A percentile compares a stretch with the other conserved stretches of the same genome.
These are phyloP conservation scores for Coranthus polyacanthus DNA, from an alignment of 2,797 vertebrate species.

Conservation along the genomic window DNA sequence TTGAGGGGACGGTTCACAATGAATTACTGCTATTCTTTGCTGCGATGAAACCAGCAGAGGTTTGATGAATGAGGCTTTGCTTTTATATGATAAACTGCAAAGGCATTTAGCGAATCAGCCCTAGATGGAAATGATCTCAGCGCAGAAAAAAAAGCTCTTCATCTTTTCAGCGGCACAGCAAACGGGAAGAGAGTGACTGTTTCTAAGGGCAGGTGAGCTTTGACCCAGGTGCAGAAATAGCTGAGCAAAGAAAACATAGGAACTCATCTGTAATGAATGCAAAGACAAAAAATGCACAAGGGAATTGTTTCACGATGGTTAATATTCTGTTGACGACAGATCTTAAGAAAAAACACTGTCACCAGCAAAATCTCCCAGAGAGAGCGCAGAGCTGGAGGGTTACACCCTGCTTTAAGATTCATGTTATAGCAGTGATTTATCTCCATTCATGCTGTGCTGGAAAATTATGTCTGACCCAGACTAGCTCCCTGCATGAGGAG, in stretches of 20 bases:
- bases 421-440: constrained; percentile 32
- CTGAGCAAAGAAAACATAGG: constrained; percentile 11
- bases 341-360: not conserved
- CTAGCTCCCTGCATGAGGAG: constrained; percentile 35
- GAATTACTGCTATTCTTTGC: constrained; percentile 28
- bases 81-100: constrained; percentile 38
- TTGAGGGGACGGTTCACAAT: constrained; percentile 17
- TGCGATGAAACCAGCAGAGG: constrained; percentile 6
- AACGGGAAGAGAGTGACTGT: not conserved
- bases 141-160: constrained; percentile 11
- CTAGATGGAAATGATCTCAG: constrained; percentile 14
- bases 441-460: constrained; percentile 45
- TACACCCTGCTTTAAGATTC: constrained; percentile 30
- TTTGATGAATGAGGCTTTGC: constrained; percentile 29
- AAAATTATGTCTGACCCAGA: constrained; percentile 47
- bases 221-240: not conserved
- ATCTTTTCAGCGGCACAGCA: not conserved
- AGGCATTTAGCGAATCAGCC: constrained; percentile 1
- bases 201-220: constrained; percentile 5
- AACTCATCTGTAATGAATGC: not conserved
- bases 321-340: not conserved
- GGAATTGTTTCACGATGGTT: not conserved
- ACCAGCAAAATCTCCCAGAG: not conserved
- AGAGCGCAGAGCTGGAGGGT: constrained; percentile 2
- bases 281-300: not conserved